Evolutionary conservation across 2,888 invertebrate genomes (phyloP), one percentile per base, ranked within the genome.

Genomic region (Eupeodes latifasciatus): DNA sequence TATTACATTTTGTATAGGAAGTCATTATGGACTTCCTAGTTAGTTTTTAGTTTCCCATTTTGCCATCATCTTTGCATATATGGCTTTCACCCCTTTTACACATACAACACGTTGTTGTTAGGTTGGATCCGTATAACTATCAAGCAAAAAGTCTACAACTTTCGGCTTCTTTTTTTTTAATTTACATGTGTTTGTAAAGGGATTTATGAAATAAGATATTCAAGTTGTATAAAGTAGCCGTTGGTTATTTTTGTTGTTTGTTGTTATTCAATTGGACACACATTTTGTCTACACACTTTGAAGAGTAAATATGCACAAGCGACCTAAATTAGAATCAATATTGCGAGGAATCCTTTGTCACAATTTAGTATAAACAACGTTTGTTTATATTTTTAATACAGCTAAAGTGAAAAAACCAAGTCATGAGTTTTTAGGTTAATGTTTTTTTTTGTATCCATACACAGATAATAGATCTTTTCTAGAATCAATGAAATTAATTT

Each of bases 21-120:
- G 55, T 69, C 69, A 75, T 40, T 62, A 79, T 62, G 61, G 61
- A 85, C 71, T 75, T 76, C 71, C 81, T 81, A 80, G 67, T 77
- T 47, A 51, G 40, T 57, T 51, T 12, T 77, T 47, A 51, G 40
- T 57, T 51, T 12, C 36, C 75, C 69, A 55, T 19, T 16, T 76
- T 49, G 19, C 34, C 14, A 49, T 47, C 59, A 1, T 59, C 59
- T 34, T 59, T 14, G 40, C 40, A 40, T 27, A 40, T 40, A 59
- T 69, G 14, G 49, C 19, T 57, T 14, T 66, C 5, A 36, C 44
- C 49, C 14, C 19, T 36, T 72, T 44, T 62, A 55, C 64, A 36
- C 34, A 67, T 51, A 53, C 40, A 34, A 40, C 40, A 9, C 6
- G 40, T 40, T 9, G 40, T 40, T 9, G 40, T 40, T 40, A 5